A percentile compares a stretch with the other conserved stretches of the same genome.
Evolutionary conservation across 2,888 invertebrate genomes (phyloP).

Genomic region (Lepidochitona cinerea): DNA sequence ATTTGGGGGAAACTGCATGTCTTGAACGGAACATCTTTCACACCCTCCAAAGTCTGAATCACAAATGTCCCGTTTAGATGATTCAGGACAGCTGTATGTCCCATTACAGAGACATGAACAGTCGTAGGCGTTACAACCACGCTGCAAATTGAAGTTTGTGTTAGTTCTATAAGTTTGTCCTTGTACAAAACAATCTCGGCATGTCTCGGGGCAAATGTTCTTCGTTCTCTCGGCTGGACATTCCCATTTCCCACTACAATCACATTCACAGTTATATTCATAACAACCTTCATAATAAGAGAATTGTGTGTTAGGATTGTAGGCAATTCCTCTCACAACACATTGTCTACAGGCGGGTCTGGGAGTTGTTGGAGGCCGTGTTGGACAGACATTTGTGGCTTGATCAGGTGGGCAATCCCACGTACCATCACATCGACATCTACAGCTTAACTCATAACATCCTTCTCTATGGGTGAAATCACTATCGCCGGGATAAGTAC

Average conservation of each 20-base stretch:
- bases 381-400: constrained; percentile 27
- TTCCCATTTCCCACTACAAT: constrained; percentile 44
- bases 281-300: constrained; percentile 44
- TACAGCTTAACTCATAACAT: constrained; percentile 42
- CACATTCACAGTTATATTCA: constrained; percentile 46
- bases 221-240: constrained; percentile 42
- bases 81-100: neutral
- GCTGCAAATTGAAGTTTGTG: neutral
- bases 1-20: neutral
- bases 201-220: constrained; percentile 26
- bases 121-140: neutral
- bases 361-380: neutral
- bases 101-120: neutral
- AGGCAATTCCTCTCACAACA: constrained; percentile 35
- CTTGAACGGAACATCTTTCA: neutral
- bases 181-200: neutral
- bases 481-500: constrained; percentile 24
- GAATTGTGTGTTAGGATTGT: constrained; percentile 41
- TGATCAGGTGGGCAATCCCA: constrained; percentile 40
- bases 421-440: constrained; percentile 57
- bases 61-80: neutral
- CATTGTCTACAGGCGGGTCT: constrained; percentile 35
- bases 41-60: neutral
- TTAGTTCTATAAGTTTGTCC: neutral
- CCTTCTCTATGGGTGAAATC: constrained; percentile 28